phyloP scores from a whole-genome alignment of 2,797 vertebrate species.

The Esox lucius region DNA sequence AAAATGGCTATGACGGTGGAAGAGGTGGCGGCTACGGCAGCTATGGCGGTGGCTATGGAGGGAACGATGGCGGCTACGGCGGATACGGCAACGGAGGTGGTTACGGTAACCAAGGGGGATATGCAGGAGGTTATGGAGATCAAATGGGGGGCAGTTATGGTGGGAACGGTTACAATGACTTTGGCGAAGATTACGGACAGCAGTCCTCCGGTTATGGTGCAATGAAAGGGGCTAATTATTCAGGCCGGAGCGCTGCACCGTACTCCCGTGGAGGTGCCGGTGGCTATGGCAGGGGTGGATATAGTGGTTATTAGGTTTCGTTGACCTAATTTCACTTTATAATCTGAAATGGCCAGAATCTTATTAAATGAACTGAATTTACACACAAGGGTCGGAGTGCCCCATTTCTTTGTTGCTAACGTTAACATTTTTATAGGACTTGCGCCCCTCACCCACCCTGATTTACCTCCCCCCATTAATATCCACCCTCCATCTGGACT shows the following conservation, averaged over 20 bases:
- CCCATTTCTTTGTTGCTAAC: slow-evolving; percentile 35
- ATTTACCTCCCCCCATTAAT: slow-evolving; percentile 40
- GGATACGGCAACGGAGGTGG: slow-evolving; percentile 59
- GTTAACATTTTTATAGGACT: slow-evolving; percentile 25
- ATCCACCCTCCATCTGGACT: slow-evolving; percentile 50
- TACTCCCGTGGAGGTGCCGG: slow-evolving; percentile 73
- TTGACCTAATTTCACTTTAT: neutral
- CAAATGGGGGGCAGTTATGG: slow-evolving; percentile 82
- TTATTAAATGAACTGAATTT: slow-evolving; percentile 63
- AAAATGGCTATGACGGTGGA: slow-evolving; percentile 81
- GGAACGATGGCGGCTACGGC: slow-evolving; percentile 67
- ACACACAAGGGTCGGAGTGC: slow-evolving; percentile 44
- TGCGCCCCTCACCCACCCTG: slow-evolving; percentile 55
- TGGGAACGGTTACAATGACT: slow-evolving; percentile 84
- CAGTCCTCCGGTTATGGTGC: slow-evolving; percentile 87
- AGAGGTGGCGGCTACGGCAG: slow-evolving; percentile 80
- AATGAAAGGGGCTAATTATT: slow-evolving; percentile 78
- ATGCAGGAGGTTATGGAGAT: slow-evolving; percentile 67
- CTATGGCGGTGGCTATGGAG: slow-evolving; percentile 83
- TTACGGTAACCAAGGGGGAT: slow-evolving; percentile 75
- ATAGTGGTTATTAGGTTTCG: slow-evolving; percentile 56
- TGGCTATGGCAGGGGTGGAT: slow-evolving; percentile 64
- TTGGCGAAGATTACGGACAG: slow-evolving; percentile 89
- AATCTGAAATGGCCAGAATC: slow-evolving; percentile 49
- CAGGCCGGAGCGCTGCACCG: slow-evolving; percentile 66